Conservation (phyloP, 2,888 invertebrate species). For the Cylloceria caligata region DNA sequence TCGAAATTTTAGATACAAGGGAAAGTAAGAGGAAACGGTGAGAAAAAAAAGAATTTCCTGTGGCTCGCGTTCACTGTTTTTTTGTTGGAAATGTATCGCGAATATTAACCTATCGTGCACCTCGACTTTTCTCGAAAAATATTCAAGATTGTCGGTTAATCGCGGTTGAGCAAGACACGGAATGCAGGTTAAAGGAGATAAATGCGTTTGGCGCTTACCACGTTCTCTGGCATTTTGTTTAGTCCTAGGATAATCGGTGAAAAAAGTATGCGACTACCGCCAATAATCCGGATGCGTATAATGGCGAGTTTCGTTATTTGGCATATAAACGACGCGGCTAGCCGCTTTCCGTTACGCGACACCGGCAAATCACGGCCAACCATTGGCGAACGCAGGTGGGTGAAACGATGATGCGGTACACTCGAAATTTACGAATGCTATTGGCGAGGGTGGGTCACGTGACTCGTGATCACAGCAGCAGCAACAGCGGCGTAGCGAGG, state of each 20-base stretch:
- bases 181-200: not conserved
- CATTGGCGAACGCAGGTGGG: conserved; percentile 47
- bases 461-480: too few relatives aligned
- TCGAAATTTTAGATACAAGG: not conserved
- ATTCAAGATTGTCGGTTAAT: conserved; percentile 3
- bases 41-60: conserved; percentile 18
- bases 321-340: conserved; percentile 50
- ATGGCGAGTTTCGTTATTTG: conserved; percentile 67
- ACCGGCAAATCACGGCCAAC: conserved; percentile 21
- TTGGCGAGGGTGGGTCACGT: conserved; percentile 46
- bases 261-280: conserved; percentile 68
- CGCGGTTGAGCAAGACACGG: not conserved
- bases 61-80: conserved; percentile 38
- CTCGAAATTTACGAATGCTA: conserved; percentile 47
- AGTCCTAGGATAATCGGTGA: conserved; percentile 54
- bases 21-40: not conserved
- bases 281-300: conserved; percentile 69
- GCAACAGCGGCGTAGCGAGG: too few relatives aligned
- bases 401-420: conserved; percentile 9
- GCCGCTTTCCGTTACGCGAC: conserved; percentile 57
- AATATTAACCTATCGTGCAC: conserved; percentile 28
- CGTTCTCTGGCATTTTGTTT: conserved; percentile 78
- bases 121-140: conserved; percentile 19
- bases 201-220: conserved; percentile 71
- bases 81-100: conserved; percentile 4